These are phyloP conservation scores for Pasiphila rectangulata DNA, from an alignment of 2,888 invertebrate genomes.

Conservation along the genomic window DNA sequence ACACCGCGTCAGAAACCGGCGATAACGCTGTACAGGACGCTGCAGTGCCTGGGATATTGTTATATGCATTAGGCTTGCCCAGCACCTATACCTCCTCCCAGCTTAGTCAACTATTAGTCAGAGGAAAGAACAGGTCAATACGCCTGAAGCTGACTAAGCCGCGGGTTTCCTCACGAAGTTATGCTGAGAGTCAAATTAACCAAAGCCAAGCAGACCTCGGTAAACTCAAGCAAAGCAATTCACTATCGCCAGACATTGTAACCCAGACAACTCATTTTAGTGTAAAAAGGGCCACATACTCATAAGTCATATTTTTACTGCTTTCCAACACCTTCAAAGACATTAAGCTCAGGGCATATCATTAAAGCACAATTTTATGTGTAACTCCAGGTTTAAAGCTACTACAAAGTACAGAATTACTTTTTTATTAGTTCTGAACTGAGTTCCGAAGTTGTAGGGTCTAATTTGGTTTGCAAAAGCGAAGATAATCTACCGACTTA, in stretches of 20 bases:
- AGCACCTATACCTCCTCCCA: no score
- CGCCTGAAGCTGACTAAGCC: no score
- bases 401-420: conserved; percentile 17
- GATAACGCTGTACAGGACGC: no score
- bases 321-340: conserved; percentile 16
- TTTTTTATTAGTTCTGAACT: conserved; percentile 6
- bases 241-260: conserved; percentile 4
- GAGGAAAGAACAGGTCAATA: no score
- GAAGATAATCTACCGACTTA: conserved; percentile 35
- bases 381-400: conserved; percentile 10
- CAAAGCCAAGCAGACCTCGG: neutral
- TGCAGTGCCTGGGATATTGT: no score
- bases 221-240: neutral
- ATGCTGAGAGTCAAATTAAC: no score
- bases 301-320: conserved; percentile 9
- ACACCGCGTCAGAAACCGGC: no score
- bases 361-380: conserved; percentile 19
- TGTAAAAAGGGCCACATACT: conserved; percentile 4
- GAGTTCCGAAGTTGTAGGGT: conserved; percentile 7
- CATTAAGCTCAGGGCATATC: conserved; percentile 14
- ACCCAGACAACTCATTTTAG: conserved; percentile 14
- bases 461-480: conserved; percentile 4
- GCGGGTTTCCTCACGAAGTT: no score
- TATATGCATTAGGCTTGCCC: no score
- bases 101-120: no score